Evolutionary conservation across 2,797 vertebrate genomes (phyloP), one percentile per base, ranked within the genome.

Genomic region (Oryzias sinensis): DNA sequence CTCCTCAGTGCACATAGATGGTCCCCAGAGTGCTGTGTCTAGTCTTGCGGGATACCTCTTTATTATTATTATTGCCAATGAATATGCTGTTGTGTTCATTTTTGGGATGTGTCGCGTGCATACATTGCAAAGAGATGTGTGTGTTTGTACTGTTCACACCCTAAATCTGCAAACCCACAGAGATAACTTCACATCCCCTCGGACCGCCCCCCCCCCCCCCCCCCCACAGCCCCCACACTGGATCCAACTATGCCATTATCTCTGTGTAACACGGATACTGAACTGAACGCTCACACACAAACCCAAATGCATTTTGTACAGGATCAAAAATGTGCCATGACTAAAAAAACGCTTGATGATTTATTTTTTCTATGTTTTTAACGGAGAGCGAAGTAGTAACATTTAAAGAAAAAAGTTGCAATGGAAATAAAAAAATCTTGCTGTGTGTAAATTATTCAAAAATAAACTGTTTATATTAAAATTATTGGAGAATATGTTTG

Each of bases 391-490:
- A 93, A 94, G 93, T 93, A 92, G 93, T 91, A 89, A 92, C 84
- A 76, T 94, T 93, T 94, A 94, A 89, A 94, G 92, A 92, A 92
- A 37, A 91, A 91, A 90, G 89, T 93, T 93, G 92, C 91, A 93
- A 88, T 93, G 91, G 90, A 91, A 86, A 87, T 88, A 84, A 90
- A 91, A 22, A 91, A 92, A 90, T 84, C 77, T 92, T 94, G 94
- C 92, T 92, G 93, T 96, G 95, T 95, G 94, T 97, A 94, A 94
- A 94, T 93, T 94, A 93, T 93, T 94, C 93, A 93, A 93, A 92
- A 93, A 96, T 96, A 93, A 95, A 93, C 91, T 96, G 94, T 97
- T 97, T 95, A 94, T 97, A 97, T 94, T 92, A 94, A 96, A 96
- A 91, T 93, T 91, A 94, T 93, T 93, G 88, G 83, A 91, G 84